These are phyloP conservation scores for Cantharis rufa DNA, from an alignment of 2,888 invertebrate genomes.

Conservation along the genomic window DNA sequence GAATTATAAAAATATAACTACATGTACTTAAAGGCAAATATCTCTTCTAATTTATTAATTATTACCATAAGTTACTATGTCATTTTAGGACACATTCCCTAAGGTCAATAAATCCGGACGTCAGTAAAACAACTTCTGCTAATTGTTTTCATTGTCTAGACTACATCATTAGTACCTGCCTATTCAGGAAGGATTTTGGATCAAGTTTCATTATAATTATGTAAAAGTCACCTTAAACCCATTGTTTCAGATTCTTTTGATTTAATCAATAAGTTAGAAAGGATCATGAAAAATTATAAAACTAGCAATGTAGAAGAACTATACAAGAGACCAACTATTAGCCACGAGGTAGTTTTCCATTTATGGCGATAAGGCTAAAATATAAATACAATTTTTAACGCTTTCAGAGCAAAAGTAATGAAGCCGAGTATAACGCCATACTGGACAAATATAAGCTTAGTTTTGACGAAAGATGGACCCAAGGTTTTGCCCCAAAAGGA, in stretches of 20 bases:
- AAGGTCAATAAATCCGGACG: too few species aligned
- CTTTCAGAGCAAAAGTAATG: not conserved
- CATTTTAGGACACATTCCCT: too few species aligned
- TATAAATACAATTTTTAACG: too few species aligned
- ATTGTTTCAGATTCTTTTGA: not conserved
- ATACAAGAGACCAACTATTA: not conserved
- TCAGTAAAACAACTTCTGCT: too few species aligned
- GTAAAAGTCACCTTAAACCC: not conserved
- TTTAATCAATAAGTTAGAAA: not conserved
- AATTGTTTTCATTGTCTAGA: too few species aligned
- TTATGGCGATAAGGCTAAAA: not conserved
- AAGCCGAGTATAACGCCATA: slow-evolving; percentile 49
- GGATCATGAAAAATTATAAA: not conserved
- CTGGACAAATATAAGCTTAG: slow-evolving; percentile 61
- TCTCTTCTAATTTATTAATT: too few species aligned
- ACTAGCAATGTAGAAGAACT: not conserved
- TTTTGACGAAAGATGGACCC: slow-evolving; percentile 61
- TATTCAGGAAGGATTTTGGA: not conserved
- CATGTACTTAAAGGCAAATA: too few species aligned
- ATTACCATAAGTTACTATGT: too few species aligned
- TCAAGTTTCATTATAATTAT: not conserved
- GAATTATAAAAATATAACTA: too few species aligned
- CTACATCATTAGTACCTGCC: too few species aligned
- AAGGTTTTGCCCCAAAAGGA: slow-evolving; percentile 38
- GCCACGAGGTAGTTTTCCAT: not conserved